Base-by-base conservation (phyloP, 2,113 vertebrate genomes). In the Ornithorhynchus anatinus region DNA sequence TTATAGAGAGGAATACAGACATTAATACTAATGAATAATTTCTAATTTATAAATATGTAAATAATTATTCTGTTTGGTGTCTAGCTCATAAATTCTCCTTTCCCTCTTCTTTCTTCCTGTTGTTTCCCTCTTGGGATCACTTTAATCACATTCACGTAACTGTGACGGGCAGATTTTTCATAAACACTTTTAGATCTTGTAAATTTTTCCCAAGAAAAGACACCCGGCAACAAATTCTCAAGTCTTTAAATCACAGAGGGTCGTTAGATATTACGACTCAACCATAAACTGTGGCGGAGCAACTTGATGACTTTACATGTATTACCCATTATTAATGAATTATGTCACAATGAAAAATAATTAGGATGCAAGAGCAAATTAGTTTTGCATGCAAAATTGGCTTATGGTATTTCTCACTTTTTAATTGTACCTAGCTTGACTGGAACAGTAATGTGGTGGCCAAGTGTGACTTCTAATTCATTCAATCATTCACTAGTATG, bases 321-420 rank as follows among this genome's bases (percentile, higher is more conserved):
- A 15, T 52, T 76, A 10, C 19, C 29, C 44, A 64, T 43, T 56
- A 73, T 71, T 77, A 77, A 81, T 62, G n/a, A 85, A 59, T 72
- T 75, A 77, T 71, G 33, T 27, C 15, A 10, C 40, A 67, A 36
- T 81, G 35, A 72, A 80, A 83, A 73, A 61, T 84, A 84, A 72
- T 75, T 82, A 69, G 47, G 13, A 7, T 3, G 1, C 6, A 37
- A 82, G 77, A 78, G 20, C 10, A 61, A 80, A 63, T 9, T 8
- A 51, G 54, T 45, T 85, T 83, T 62, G 45, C 23, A 48, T 72
- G 9, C 5, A 60, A 60, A 80, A 16, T 36, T 29, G n/a, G 47
- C 9, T 12, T 12, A 29, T 42, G 7, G 10, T 20, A 29, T 75
- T 75, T 76, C 45, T 77, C 36, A 36, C 60, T 29, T 10, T 36